Evolutionary conservation across 2,888 invertebrate genomes (phyloP).

Genomic region (Diplazon laetatorius): DNA sequence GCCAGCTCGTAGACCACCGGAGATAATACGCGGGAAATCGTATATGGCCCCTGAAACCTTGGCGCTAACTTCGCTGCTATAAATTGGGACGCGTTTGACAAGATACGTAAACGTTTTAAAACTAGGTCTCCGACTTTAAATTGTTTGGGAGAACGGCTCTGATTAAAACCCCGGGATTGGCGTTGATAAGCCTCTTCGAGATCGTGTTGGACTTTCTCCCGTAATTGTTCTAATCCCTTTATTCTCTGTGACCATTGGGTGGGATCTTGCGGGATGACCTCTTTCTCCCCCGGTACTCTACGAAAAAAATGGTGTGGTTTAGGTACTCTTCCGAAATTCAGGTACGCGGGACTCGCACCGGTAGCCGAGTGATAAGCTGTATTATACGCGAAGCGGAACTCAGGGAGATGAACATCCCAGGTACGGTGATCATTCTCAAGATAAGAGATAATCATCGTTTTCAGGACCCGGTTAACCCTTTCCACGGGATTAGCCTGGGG

Average conservation of each 20-base stretch:
- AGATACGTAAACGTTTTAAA: conserved; percentile 8
- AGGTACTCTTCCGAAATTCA: conserved; percentile 11
- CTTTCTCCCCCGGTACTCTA: neutral
- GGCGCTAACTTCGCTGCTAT: conserved; percentile 23
- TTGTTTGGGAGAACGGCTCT: neutral
- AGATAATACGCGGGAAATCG: no score
- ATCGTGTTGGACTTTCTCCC: neutral
- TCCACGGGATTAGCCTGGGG: conserved; percentile 63
- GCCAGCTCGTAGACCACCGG: no score
- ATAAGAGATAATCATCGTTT: conserved; percentile 71
- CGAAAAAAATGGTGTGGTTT: conserved; percentile 17
- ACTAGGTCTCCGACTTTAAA: conserved; percentile 17
- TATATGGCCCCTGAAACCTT: no score
- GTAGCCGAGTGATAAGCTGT: conserved; percentile 54
- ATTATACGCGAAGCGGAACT: conserved; percentile 66
- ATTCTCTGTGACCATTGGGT: conserved; percentile 18
- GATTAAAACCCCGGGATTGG: neutral
- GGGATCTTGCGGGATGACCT: neutral
- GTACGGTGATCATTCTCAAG: conserved; percentile 63
- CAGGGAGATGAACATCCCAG: conserved; percentile 67
- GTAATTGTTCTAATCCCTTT: neutral
- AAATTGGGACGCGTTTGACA: conserved; percentile 5
- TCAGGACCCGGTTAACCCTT: conserved; percentile 66
- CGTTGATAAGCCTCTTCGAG: conserved; percentile 18
- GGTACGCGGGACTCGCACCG: conserved; percentile 9